phyloP scores from a whole-genome alignment of 23 tunicate genomes.

The Botrylloides violaceus region DNA sequence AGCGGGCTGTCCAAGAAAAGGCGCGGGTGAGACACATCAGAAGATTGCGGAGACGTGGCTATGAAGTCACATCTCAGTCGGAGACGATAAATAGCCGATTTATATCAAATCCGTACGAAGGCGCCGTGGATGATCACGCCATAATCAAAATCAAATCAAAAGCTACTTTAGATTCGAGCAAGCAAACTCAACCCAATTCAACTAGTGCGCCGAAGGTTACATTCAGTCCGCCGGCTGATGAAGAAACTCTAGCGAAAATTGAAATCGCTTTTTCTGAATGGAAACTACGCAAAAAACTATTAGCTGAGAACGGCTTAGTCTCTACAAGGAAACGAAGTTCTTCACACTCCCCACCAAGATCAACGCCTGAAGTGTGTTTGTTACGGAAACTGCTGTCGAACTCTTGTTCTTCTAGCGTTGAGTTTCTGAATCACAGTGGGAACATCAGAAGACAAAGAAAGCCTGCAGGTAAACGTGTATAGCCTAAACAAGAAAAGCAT shows the following conservation, averaged over 20 bases:
- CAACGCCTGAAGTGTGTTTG: background rate
- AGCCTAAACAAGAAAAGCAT: no score
- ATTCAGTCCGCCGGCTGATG: background rate
- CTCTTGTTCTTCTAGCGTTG: background rate
- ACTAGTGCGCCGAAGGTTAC: background rate
- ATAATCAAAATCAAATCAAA: background rate
- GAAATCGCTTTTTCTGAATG: slow-evolving; percentile 27
- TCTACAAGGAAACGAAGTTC: slow-evolving; percentile 2
- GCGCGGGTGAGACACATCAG: slow-evolving; percentile 28
- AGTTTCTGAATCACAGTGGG: background rate
- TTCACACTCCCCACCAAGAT: slow-evolving; percentile 4
- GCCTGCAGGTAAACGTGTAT: no score
- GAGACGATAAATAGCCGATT: slow-evolving; percentile 41
- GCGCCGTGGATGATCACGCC: slow-evolving; percentile 35
- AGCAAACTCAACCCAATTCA: background rate
- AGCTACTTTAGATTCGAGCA: background rate
- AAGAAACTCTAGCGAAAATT: slow-evolving; percentile 16
- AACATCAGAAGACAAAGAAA: background rate
- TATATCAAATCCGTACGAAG: slow-evolving; percentile 63
- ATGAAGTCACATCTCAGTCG: slow-evolving; percentile 54
- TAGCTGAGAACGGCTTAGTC: background rate
- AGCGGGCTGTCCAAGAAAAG: background rate
- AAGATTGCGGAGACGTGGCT: slow-evolving; percentile 22
- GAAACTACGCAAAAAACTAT: slow-evolving; percentile 24
- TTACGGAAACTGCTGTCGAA: background rate